These are phyloP conservation scores for Pollicipes pollicipes DNA, from an alignment of 1,140 invertebrate species.

Conservation along the genomic window DNA sequence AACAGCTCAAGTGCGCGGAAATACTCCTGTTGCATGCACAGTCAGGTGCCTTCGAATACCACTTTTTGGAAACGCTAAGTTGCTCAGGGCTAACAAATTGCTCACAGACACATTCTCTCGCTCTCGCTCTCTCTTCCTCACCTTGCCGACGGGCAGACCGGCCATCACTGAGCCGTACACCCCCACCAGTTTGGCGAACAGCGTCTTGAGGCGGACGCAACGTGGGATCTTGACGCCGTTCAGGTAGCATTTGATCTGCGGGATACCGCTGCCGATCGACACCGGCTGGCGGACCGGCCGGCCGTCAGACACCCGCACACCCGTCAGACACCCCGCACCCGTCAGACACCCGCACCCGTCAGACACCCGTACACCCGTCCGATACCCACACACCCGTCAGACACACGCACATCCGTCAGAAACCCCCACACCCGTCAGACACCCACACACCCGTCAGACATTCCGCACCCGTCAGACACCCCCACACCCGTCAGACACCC, in stretches of 20 bases:
- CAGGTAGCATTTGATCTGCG: slow-evolving; percentile 97
- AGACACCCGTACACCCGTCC: slow-evolving; percentile 15
- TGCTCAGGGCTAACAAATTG: no score
- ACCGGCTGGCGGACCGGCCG: neutral
- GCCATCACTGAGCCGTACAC: slow-evolving; percentile 86
- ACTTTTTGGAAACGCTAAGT: no score
- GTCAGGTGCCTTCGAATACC: no score
- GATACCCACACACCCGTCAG: slow-evolving; percentile 19
- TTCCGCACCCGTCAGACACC: no score
- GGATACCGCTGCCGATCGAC: slow-evolving; percentile 76
- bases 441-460: no score
- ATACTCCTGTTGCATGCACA: no score
- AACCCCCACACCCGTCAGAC: no score
- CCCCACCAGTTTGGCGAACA: slow-evolving; percentile 78
- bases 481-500: no score
- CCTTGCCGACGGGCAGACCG: slow-evolving; percentile 89
- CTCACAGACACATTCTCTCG: slow-evolving; percentile 2
- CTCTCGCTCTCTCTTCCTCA: slow-evolving; percentile 25
- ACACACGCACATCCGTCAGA: slow-evolving; percentile 10
- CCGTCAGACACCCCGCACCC: neutral
- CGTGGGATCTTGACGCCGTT: slow-evolving; percentile 92
- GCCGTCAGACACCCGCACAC: slow-evolving; percentile 6
- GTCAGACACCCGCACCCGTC: slow-evolving; percentile 6
- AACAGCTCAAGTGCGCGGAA: no score
- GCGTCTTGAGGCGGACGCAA: slow-evolving; percentile 81